Conservation (phyloP, 2,888 invertebrate genomes). For the Polyommatus iphigenia region DNA sequence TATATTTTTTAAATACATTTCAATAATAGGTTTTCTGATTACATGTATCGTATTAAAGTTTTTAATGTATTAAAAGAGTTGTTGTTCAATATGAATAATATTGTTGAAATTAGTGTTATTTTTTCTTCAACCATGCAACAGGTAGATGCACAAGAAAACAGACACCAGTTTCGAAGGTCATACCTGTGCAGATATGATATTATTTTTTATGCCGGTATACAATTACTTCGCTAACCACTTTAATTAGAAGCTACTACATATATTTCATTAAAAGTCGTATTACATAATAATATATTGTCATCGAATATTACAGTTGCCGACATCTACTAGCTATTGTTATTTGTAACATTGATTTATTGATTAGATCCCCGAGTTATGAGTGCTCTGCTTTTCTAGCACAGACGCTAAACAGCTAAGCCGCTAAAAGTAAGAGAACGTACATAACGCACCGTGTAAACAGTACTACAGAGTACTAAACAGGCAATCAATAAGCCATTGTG, state of each 20-base stretch:
- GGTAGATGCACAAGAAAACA: background rate
- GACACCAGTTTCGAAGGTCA: constrained; percentile 12
- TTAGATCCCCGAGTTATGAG: background rate
- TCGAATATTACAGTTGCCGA: background rate
- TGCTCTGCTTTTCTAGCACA: background rate
- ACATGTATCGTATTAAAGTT: no score
- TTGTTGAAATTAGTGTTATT: background rate
- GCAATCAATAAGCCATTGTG: constrained; percentile 9
- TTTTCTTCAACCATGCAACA: background rate
- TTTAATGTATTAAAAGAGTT: no score
- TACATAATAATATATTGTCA: background rate
- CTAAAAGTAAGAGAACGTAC: background rate
- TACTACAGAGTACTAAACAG: background rate
- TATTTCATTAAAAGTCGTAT: background rate
- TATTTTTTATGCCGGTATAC: background rate
- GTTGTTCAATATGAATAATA: no score
- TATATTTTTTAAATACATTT: no score
- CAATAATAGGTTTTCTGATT: no score
- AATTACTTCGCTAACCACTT: background rate
- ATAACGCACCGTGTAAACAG: background rate
- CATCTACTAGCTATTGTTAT: background rate
- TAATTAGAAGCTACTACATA: background rate
- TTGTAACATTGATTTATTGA: background rate
- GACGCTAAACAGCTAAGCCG: background rate
- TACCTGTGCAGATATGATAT: background rate